Percentiles rank a stretch among this genome's conserved stretches.
These are phyloP conservation scores for Heliconius hewitsoni DNA, from an alignment of 1,140 invertebrate species.

Conservation along the genomic window DNA sequence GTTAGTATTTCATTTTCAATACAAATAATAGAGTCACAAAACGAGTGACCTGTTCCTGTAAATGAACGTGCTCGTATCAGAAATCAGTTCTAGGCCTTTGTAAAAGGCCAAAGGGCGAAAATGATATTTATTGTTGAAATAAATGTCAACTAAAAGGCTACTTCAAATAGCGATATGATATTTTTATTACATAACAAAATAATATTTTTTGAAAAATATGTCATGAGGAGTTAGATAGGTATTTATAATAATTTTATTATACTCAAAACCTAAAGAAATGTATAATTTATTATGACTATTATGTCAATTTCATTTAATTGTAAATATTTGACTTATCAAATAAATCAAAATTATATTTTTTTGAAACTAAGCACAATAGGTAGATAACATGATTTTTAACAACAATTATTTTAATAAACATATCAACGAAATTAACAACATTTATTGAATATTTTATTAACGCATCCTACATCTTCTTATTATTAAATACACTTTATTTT, in stretches of 20 bases:
- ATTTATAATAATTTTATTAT: background rate
- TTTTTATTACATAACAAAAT: background rate
- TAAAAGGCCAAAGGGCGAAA: background rate
- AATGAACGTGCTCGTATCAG: slow-evolving; percentile 1
- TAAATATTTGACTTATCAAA: too few relatives aligned
- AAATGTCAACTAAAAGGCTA: background rate
- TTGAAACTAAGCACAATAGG: too few relatives aligned
- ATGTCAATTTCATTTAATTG: too few relatives aligned
- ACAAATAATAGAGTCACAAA: background rate
- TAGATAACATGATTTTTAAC: too few relatives aligned
- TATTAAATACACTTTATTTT: too few relatives aligned
- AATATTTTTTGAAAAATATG: background rate
- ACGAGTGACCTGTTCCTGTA: background rate
- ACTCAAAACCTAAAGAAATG: too few relatives aligned
- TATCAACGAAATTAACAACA: too few relatives aligned
- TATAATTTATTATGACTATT: too few relatives aligned
- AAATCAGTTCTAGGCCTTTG: slow-evolving; percentile 1
- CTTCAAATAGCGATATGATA: background rate
- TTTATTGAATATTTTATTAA: too few relatives aligned
- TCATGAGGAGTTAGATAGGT: background rate
- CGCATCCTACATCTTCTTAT: too few relatives aligned
- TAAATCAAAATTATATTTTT: too few relatives aligned
- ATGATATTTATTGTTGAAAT: slow-evolving; percentile 7
- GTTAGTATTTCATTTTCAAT: background rate
- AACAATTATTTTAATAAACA: too few relatives aligned